Percentiles rank a stretch among this genome's conserved stretches.
Conservation (phyloP, 1,140 invertebrate species). For the Eumeta japonica region DNA sequence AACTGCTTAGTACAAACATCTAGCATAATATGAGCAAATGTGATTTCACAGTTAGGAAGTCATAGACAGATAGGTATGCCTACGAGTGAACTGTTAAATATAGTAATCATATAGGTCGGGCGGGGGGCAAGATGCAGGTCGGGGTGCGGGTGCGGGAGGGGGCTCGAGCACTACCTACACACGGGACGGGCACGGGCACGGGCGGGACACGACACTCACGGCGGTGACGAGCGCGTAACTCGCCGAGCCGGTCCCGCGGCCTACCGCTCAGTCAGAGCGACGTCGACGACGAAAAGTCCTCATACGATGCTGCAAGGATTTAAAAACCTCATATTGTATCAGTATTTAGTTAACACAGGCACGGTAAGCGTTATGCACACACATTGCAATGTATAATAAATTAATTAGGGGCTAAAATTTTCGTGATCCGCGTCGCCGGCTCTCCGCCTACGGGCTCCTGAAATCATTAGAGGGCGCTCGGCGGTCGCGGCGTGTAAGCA, state of each 20-base stretch:
- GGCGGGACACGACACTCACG: conserved; percentile 37
- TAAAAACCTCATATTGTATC: conserved; percentile 54
- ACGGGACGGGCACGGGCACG: too few species aligned
- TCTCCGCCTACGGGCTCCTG: background rate
- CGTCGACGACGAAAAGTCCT: conserved; percentile 63
- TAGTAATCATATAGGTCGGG: too few species aligned
- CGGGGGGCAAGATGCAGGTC: too few species aligned
- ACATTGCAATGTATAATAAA: too few species aligned
- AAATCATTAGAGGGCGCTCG: background rate
- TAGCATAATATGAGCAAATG: background rate
- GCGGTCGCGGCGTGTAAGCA: conserved; percentile 8
- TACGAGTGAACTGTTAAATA: too few species aligned
- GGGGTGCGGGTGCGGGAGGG: too few species aligned
- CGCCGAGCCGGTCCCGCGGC: conserved; percentile 45
- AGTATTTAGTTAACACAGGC: too few species aligned
- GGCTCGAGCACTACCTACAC: too few species aligned
- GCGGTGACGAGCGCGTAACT: conserved; percentile 39
- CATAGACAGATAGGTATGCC: too few species aligned
- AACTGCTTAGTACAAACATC: background rate
- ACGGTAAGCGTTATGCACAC: too few species aligned
- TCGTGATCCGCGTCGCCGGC: background rate
- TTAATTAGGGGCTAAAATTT: background rate
- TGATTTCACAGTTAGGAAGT: background rate
- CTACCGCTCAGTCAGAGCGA: conserved; percentile 58
- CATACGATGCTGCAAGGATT: conserved; percentile 61